Base-by-base conservation (phyloP, 1,140 invertebrate species). In the Heliconius himera region DNA sequence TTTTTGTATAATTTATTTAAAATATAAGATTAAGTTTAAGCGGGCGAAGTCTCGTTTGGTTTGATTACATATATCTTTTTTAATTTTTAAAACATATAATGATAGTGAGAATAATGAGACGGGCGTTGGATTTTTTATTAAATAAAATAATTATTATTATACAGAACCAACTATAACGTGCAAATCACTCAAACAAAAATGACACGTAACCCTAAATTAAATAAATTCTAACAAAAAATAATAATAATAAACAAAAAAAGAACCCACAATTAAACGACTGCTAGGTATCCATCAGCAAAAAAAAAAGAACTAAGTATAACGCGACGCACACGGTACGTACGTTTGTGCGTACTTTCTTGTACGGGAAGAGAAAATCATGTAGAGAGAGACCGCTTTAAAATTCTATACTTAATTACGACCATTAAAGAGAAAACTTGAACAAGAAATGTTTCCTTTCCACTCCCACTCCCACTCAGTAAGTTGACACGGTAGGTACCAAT, bases 361-460 rank as follows among this genome's bases (percentile, higher is more conserved):
- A 71, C 79, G 71, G 79, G 79, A 80, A 80, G 79, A 80, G 79
- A 80, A 80, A 80, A 80, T 70, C 74, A 41, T 16, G 74, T 80
- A 80, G 76, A 80, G 79, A 41, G 38, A 41, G 38, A 41, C 38
- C 79, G 79, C 51, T 76, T 54, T 80, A 76, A 73, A 80, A 76
- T 76, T 80, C 79, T 76, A 76, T 49, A 41, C 79, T 76, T 76
- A 80, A 76, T 76, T 41, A 70, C 46, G 36, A 60, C 60, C 80
- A 77, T 77, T 81, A 80, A 73, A 80, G 77, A 80, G 51, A 78
- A 77, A 80, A 82, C 74, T 22, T 77, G 71, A 74, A 76, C 79
- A 81, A 83, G 73, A 83, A 73, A 74, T 38, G 78, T 78, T 81
- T 81, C 77, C 76, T 81, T 78, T 75, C 71, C 51, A 78, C 72